These are phyloP conservation scores for Karalla daura DNA, from an alignment of 2,797 vertebrate species.

Conservation along the genomic window DNA sequence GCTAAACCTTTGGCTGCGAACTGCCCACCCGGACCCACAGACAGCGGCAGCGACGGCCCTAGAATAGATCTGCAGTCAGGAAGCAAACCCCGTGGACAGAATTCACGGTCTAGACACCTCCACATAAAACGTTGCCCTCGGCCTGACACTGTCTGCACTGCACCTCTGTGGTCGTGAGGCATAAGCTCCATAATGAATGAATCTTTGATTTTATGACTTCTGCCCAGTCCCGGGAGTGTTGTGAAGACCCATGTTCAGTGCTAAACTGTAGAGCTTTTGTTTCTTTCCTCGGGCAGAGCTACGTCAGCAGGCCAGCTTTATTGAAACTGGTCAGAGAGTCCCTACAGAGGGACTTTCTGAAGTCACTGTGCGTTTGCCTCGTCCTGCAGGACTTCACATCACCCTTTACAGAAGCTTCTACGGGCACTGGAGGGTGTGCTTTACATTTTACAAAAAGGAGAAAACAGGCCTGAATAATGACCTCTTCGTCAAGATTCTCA, in stretches of 20 bases:
- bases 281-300: background rate
- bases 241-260: background rate
- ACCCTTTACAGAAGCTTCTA: too few relatives aligned
- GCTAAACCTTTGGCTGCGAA: conserved; percentile 38
- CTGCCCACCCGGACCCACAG: conserved; percentile 27
- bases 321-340: background rate
- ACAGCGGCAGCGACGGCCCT: conserved; percentile 24
- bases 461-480: too few relatives aligned
- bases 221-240: too few relatives aligned
- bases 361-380: background rate
- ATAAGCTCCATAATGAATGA: background rate
- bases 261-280: background rate
- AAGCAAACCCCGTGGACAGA: background rate
- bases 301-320: background rate
- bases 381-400: background rate
- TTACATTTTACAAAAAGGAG: too few relatives aligned
- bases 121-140: background rate
- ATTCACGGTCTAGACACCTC: background rate
- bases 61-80: conserved; percentile 35
- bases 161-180: background rate
- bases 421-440: too few relatives aligned
- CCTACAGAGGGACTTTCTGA: background rate
- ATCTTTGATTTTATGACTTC: background rate
- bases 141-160: background rate
- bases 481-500: too few relatives aligned